These are phyloP conservation scores for Linyphia triangularis DNA, from an alignment of 2,888 invertebrate species.

Conservation along the genomic window DNA sequence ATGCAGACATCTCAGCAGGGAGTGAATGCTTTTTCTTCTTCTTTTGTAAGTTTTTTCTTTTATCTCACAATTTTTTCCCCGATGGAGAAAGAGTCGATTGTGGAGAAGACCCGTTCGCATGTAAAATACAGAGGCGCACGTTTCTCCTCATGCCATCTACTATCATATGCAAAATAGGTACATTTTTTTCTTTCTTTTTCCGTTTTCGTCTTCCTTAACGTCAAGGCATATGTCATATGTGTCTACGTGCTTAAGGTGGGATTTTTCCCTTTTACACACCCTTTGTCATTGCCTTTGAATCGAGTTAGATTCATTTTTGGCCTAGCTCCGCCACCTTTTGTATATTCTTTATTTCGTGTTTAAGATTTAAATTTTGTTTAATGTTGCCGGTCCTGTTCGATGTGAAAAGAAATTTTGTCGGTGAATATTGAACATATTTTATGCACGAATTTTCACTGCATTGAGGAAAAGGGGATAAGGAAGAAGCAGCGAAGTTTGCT, in stretches of 20 bases:
- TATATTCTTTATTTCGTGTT: constrained; percentile 1
- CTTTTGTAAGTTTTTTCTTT: constrained; percentile 29
- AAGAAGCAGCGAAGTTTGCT: too few relatives aligned
- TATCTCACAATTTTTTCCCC: constrained; percentile 28
- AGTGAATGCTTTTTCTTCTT: constrained; percentile 40
- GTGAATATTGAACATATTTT: constrained; percentile 17
- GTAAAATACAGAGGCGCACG: constrained; percentile 58
- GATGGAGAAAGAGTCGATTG: constrained; percentile 35
- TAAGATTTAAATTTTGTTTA: constrained; percentile 49
- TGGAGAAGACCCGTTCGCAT: constrained; percentile 61
- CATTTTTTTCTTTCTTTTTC: constrained; percentile 23
- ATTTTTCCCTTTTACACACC: constrained; percentile 7
- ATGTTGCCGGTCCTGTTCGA: constrained; percentile 9
- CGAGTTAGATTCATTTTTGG: constrained; percentile 50
- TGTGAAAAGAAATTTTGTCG: constrained; percentile 1
- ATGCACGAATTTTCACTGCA: not conserved
- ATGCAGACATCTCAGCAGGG: constrained; percentile 66
- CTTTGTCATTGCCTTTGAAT: constrained; percentile 57
- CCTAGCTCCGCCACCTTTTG: constrained; percentile 7
- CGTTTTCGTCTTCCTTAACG: constrained; percentile 22
- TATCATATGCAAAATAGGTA: constrained; percentile 68
- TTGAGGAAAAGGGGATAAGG: not conserved
- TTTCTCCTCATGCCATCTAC: constrained; percentile 30
- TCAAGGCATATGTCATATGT: constrained; percentile 34
- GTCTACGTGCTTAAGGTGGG: constrained; percentile 58